A percentile compares a stretch with the other conserved stretches of the same genome.
Conservation (phyloP, 2,888 invertebrate species). For the Eledone cirrhosa region DNA sequence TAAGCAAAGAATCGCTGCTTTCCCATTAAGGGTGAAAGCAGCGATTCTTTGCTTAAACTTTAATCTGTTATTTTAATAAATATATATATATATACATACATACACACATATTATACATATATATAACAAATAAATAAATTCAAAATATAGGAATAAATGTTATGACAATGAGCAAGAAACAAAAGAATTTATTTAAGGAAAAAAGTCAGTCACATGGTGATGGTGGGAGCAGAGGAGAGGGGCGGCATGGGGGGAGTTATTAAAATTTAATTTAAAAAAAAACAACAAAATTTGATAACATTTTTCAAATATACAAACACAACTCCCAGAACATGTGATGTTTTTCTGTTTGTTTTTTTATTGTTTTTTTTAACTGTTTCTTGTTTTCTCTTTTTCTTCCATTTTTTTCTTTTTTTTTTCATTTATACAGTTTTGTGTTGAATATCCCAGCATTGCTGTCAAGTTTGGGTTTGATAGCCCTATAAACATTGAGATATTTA, state of each 20-base stretch:
- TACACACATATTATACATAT: not conserved
- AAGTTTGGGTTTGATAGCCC: no score
- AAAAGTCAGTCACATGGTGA: no score
- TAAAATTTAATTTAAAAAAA: not conserved
- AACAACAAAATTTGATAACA: not conserved
- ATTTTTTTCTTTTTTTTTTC: not conserved
- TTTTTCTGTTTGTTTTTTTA: not conserved
- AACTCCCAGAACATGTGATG: not conserved
- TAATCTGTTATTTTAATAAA: no score
- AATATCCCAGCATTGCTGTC: no score
- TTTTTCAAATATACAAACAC: not conserved
- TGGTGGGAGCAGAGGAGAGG: no score
- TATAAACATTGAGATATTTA: no score
- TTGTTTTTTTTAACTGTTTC: not conserved
- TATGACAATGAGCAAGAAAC: no score
- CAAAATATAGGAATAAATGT: no score
- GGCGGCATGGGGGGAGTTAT: not conserved
- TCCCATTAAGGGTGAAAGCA: no score
- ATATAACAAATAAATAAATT: not conserved
- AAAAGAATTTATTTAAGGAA: no score
- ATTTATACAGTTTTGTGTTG: not conserved
- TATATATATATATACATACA: slow-evolving; percentile 9
- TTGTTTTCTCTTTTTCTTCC: not conserved
- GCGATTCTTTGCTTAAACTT: no score
- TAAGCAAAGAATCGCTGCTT: no score